Evolutionary conservation across 2,797 vertebrate species (phyloP).

Genomic region (Notamacropus eugenii): DNA sequence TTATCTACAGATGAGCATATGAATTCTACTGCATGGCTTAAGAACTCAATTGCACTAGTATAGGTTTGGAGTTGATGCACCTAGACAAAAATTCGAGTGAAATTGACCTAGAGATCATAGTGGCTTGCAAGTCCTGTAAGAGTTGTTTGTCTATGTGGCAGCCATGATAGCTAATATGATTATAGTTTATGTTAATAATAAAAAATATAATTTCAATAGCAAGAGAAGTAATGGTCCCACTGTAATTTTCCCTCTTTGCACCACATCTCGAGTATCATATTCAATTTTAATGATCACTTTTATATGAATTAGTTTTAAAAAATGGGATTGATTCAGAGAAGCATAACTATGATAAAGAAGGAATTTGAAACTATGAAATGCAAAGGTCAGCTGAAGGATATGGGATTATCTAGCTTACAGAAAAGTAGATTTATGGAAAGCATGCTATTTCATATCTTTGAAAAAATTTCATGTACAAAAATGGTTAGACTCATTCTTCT

Average conservation of each 20-base stretch:
- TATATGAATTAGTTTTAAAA: not conserved
- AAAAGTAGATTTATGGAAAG: not conserved
- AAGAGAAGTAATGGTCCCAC: not conserved
- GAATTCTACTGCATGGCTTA: not conserved
- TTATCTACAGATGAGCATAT: constrained; percentile 25
- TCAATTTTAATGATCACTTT: not conserved
- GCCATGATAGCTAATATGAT: not conserved
- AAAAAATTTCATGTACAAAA: not conserved
- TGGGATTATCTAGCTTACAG: not conserved
- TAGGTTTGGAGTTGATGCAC: constrained; percentile 40
- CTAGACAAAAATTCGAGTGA: not conserved
- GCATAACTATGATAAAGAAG: not conserved
- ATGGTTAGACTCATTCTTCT: not conserved
- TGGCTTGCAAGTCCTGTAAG: not conserved
- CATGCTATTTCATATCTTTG: not conserved
- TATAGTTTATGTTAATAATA: not conserved
- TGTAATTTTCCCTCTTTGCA: not conserved
- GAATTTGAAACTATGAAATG: not conserved
- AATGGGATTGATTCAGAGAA: not conserved
- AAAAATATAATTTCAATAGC: not conserved
- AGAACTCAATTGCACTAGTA: constrained; percentile 37
- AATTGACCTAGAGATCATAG: not conserved
- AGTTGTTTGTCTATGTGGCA: not conserved
- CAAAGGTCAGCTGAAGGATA: not conserved
- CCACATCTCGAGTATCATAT: not conserved